Evolutionary conservation across 2,113 vertebrate genomes (phyloP).

Genomic region (Megaptera novaeangliae): DNA sequence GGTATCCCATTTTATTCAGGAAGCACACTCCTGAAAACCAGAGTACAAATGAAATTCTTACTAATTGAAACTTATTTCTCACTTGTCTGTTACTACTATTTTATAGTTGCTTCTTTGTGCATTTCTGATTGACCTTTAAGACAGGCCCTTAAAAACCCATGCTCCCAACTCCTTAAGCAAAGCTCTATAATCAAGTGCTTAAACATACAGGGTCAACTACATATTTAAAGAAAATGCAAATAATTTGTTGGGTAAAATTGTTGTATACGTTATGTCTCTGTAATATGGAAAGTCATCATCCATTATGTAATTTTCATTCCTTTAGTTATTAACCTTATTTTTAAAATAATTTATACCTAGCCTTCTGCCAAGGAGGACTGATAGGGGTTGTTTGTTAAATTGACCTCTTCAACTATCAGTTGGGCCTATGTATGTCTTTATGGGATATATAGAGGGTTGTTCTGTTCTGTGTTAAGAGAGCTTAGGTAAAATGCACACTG

Average conservation of each 20-base stretch:
- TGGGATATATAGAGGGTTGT: background rate
- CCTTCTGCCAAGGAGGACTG: background rate
- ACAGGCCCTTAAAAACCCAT: background rate
- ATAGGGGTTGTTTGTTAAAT: background rate
- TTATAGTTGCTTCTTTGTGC: background rate
- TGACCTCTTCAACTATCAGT: background rate
- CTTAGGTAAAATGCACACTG: background rate
- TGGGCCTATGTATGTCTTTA: background rate
- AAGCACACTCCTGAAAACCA: background rate
- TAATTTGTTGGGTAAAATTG: background rate
- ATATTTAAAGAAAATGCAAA: background rate
- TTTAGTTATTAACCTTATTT: slow-evolving; percentile 28
- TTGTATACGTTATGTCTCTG: background rate
- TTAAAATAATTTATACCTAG: background rate
- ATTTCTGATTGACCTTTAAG: background rate
- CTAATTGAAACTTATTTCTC: background rate
- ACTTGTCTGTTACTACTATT: background rate
- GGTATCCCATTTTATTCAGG: background rate
- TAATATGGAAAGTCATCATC: background rate
- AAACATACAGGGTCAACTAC: background rate
- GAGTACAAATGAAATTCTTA: background rate
- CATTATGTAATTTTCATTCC: background rate
- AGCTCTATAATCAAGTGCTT: background rate
- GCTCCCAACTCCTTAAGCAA: background rate
- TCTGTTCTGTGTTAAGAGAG: background rate